A percentile compares a stretch with the other conserved stretches of the same genome.
Conservation (phyloP, 2,113 vertebrate species). For the Cinclus cinclus region DNA sequence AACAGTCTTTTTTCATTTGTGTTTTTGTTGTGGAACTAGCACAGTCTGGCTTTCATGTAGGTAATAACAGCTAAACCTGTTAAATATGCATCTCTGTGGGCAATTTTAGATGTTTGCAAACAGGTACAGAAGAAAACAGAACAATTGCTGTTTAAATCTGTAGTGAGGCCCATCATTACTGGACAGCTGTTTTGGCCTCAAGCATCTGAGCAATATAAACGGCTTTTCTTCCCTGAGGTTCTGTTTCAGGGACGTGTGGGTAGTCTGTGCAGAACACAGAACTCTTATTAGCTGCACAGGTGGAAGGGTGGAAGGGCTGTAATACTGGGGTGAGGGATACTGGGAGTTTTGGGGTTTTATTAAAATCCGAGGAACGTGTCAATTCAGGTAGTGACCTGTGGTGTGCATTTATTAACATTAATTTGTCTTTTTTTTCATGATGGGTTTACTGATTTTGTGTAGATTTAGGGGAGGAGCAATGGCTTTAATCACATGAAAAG, state of each 20-base stretch:
- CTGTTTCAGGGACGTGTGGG: not conserved
- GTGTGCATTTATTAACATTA: not conserved
- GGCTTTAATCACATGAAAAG: not conserved
- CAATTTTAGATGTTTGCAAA: not conserved
- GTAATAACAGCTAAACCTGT: not conserved
- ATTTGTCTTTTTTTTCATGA: not conserved
- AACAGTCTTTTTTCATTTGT: not conserved
- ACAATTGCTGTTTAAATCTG: fast-evolving
- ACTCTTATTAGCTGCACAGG: not conserved
- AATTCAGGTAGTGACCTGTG: not conserved
- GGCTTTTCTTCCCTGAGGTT: not conserved
- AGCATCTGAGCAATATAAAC: not conserved
- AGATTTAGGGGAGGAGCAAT: not conserved
- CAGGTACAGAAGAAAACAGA: not conserved
- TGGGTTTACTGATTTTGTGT: not conserved
- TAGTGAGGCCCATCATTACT: not conserved
- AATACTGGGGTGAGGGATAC: not conserved
- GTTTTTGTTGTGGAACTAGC: not conserved
- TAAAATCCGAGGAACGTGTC: fast-evolving
- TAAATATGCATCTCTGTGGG: not conserved
- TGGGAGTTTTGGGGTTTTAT: not conserved
- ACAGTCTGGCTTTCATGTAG: not conserved
- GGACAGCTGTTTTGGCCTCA: not conserved
- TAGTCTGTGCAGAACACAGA: not conserved
- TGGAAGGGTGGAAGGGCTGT: not conserved